Conservation (phyloP, 2,113 vertebrate genomes). For the Columbina picui region DNA sequence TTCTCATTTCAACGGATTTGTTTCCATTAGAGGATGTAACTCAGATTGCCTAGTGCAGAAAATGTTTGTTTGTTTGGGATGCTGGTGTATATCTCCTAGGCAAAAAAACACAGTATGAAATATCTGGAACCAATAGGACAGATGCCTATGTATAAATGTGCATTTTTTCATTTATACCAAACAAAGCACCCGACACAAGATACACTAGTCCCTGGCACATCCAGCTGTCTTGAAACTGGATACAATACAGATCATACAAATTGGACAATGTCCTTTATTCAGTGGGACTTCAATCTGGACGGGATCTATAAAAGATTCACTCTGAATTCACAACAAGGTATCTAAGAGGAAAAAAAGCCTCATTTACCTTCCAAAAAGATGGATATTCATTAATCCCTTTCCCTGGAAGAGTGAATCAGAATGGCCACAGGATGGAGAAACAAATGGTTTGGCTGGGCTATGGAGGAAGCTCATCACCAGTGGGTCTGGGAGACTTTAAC, state of each 20-base stretch:
- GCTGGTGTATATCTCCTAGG: not conserved
- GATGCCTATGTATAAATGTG: not conserved
- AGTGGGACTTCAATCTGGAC: not conserved
- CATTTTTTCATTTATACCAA: not conserved
- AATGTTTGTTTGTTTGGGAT: not conserved
- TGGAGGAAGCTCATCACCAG: not conserved
- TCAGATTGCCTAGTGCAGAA: not conserved
- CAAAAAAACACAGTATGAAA: not conserved
- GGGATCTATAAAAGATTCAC: not conserved
- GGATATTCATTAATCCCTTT: not conserved
- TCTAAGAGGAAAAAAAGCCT: not conserved
- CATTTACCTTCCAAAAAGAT: not conserved
- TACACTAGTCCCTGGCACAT: not conserved
- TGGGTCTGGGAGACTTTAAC: not conserved
- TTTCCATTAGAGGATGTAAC: slow-evolving; percentile 12
- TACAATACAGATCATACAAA: not conserved
- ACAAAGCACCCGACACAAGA: not conserved
- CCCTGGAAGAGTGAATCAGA: not conserved
- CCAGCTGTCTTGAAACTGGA: not conserved
- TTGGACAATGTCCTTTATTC: not conserved
- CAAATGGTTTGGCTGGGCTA: not conserved
- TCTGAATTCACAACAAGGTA: not conserved
- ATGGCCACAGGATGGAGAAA: not conserved
- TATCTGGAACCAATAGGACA: not conserved
- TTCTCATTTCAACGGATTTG: slow-evolving; percentile 9